Evolutionary conservation across 2,888 invertebrate genomes (phyloP), one percentile per base, ranked within the genome.

Genomic region (Actias luna): DNA sequence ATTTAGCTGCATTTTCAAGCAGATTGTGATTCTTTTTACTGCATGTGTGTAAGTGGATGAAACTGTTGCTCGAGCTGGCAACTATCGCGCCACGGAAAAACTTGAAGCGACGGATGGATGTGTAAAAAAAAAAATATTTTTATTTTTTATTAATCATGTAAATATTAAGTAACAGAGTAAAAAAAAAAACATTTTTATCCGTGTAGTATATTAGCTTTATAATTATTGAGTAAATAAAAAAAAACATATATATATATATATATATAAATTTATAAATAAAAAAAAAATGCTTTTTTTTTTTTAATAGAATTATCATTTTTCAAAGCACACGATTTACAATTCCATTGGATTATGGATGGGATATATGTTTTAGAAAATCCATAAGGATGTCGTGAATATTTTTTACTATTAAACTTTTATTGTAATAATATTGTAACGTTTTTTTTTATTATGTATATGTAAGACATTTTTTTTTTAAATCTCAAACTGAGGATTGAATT

Each of bases 301-400:
- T 29, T 59, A 59, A 59, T 25, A 42, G 27, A 69, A 62, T 65
- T 69, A 58, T 65, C 65, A 67, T 74, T 77, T 75, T 64, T 69
- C 27, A 55, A 18, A 55, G 55, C 55, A 29, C 55, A 50, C 22
- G 25, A 50, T 55, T 55, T 55, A n/a, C 60, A 67, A 69, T 76
- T 84, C 86, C 87, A 82, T 79, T 77, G 84, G 87, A 88, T 88
- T 85, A 86, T 85, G 88, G 88, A 87, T 73, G n/a, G 75, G 74
- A 67, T 72, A 85, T 88, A 88, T 91, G 90, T 90, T 90, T 85
- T 79, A 16, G 69, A 66, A n/a, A 69, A 76, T 74, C 76, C 78
- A 73, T 75, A 70, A 67, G 65, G 61, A 69, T 73, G 80, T 83
- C 80, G 67, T 80, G 81, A 81, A 74, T 55, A 55, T 29, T 55